A percentile compares a stretch with the other conserved stretches of the same genome.
Conservation (phyloP, 2,113 vertebrate species). For the Aramus guarauna region DNA sequence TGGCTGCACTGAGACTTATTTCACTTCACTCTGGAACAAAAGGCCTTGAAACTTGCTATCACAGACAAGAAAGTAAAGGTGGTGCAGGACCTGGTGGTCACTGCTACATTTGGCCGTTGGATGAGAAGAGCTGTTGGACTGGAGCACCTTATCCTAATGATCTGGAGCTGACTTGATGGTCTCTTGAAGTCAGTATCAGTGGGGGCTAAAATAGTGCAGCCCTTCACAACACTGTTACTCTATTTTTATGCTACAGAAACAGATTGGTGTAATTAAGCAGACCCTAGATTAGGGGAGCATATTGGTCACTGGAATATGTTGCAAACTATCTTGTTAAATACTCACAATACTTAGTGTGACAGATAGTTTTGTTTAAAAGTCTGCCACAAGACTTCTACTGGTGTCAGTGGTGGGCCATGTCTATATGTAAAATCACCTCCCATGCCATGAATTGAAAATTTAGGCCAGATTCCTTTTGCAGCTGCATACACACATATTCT, state of each 20-base stretch:
- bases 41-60: not conserved
- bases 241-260: not conserved
- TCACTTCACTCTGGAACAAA: not conserved
- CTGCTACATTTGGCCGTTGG: not conserved
- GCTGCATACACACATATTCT: rapidly evolving
- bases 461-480: not conserved
- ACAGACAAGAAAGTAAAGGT: not conserved
- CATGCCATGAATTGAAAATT: not conserved
- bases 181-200: not conserved
- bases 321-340: not conserved
- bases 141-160: not conserved
- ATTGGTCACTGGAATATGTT: not conserved
- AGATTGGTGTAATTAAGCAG: not conserved
- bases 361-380: not conserved
- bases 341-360: not conserved
- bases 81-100: not conserved
- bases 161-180: not conserved
- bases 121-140: not conserved
- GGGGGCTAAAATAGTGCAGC: not conserved
- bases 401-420: not conserved
- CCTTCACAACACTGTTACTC: not conserved
- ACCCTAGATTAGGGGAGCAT: not conserved
- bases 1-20: not conserved
- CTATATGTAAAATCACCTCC: not conserved
- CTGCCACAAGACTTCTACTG: not conserved